A percentile compares a stretch with the other conserved stretches of the same genome.
These are phyloP conservation scores for Drosophila seguyi DNA, from an alignment of 1,140 invertebrate genomes.

Conservation along the genomic window DNA sequence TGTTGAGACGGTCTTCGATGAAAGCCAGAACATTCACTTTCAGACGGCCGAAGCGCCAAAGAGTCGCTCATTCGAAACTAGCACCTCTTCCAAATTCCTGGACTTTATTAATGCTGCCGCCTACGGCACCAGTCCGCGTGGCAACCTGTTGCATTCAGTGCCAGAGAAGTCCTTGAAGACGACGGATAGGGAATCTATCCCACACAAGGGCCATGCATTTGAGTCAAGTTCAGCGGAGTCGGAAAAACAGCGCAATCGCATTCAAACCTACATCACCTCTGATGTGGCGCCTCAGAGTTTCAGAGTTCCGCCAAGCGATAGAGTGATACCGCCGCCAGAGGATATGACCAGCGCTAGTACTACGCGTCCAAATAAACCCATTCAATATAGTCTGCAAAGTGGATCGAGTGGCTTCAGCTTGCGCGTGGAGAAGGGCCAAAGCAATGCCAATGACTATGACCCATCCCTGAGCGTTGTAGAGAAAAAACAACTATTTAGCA, in stretches of 20 bases:
- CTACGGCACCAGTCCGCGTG: conserved; percentile 53
- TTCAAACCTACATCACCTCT: conserved; percentile 74
- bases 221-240: conserved; percentile 16
- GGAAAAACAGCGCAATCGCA: conserved; percentile 56
- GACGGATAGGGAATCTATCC: conserved; percentile 24
- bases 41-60: conserved; percentile 58
- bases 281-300: conserved; percentile 80
- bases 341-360: conserved; percentile 45
- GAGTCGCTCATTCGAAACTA: conserved; percentile 54
- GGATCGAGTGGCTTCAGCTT: conserved; percentile 70
- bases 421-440: conserved; percentile 29
- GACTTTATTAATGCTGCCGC: conserved; percentile 71
- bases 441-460: conserved; percentile 15
- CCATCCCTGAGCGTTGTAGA: conserved; percentile 8
- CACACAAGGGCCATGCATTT: conserved; percentile 2
- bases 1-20: conserved; percentile 67
- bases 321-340: conserved; percentile 5
- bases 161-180: conserved; percentile 19
- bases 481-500: conserved; percentile 6
- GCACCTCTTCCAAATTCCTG: conserved; percentile 55
- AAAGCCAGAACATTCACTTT: conserved; percentile 66
- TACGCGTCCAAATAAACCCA: conserved; percentile 44
- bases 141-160: conserved; percentile 48
- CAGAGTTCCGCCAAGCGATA: conserved; percentile 23
- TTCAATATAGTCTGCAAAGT: conserved; percentile 69